phyloP scores from a whole-genome alignment of 2,113 vertebrate species.

The Lagopus muta region DNA sequence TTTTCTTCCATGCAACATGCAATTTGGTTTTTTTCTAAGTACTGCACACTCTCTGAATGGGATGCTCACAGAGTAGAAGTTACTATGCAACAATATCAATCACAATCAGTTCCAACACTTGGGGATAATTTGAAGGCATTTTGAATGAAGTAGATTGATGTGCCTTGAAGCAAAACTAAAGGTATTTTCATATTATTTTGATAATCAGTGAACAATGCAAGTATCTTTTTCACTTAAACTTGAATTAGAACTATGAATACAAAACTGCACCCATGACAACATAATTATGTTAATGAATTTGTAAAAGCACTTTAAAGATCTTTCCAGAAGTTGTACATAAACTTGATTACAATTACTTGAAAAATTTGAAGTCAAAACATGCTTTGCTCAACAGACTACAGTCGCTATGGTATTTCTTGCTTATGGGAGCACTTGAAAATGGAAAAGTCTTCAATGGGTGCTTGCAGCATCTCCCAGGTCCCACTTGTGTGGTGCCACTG shows the following conservation, averaged over 20 bases:
- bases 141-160: not conserved
- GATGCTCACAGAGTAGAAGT: not conserved
- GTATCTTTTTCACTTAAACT: not conserved
- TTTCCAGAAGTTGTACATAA: not conserved
- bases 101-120: not conserved
- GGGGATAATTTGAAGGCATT: not conserved
- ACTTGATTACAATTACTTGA: not conserved
- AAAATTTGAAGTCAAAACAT: not conserved
- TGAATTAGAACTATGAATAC: not conserved
- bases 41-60: not conserved
- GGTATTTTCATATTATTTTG: not conserved
- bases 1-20: fast-evolving
- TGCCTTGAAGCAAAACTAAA: not conserved
- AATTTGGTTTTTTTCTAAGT: not conserved
- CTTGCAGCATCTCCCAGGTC: not conserved
- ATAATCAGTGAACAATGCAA: not conserved
- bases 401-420: not conserved
- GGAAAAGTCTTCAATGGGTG: not conserved
- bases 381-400: not conserved
- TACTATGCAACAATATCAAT: not conserved
- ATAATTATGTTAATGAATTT: not conserved
- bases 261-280: not conserved
- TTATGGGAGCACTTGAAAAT: not conserved
- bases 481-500: fast-evolving
- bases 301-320: not conserved